phyloP scores from a whole-genome alignment of 2,113 vertebrate species.

The Corythaeola cristata region DNA sequence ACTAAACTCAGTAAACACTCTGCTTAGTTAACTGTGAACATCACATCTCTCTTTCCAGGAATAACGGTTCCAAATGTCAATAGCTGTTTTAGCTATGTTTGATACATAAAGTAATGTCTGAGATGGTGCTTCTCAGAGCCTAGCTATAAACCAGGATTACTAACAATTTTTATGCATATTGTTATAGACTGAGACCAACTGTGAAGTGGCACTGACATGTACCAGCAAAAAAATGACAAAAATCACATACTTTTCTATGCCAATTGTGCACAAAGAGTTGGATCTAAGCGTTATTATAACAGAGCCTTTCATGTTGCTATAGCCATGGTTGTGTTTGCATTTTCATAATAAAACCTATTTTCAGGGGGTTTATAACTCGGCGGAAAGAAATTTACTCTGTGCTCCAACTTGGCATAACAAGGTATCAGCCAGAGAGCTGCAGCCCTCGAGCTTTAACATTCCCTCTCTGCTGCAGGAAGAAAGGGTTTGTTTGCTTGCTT shows the following conservation, averaged over 20 bases:
- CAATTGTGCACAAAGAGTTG: conserved; percentile 70
- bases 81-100: conserved; percentile 59
- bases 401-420: conserved; percentile 63
- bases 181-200: conserved; percentile 55
- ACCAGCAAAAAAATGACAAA: conserved; percentile 12
- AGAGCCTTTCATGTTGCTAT: conserved; percentile 71
- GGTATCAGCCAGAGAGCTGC: conserved; percentile 24
- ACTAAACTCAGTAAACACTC: background rate
- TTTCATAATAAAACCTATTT: conserved; percentile 74
- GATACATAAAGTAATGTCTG: conserved; percentile 57
- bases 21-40: conserved; percentile 21
- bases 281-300: conserved; percentile 60
- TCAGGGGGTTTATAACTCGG: conserved; percentile 71
- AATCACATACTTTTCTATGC: conserved; percentile 63
- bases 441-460: background rate
- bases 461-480: background rate
- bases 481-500: background rate
- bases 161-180: conserved; percentile 55
- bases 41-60: conserved; percentile 43
- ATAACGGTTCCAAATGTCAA: conserved; percentile 52
- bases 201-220: conserved; percentile 65
- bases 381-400: conserved; percentile 53
- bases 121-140: conserved; percentile 40
- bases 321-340: conserved; percentile 56
- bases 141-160: conserved; percentile 66